phyloP scores from a whole-genome alignment of 2,888 invertebrate genomes.

The Pseudeuparius sepicola region DNA sequence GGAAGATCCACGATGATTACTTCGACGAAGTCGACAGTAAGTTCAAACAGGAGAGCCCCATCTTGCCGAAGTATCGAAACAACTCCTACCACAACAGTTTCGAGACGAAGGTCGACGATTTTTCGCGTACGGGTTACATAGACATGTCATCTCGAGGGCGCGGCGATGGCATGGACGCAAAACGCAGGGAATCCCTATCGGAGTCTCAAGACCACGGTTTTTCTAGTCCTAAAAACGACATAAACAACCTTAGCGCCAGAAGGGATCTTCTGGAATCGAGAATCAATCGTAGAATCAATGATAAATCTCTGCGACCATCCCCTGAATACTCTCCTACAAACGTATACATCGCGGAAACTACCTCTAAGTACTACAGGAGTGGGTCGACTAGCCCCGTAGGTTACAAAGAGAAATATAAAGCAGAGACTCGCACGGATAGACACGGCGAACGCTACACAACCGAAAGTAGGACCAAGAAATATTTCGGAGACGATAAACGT shows the following conservation, averaged over 20 bases:
- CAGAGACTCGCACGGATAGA: conserved; percentile 44
- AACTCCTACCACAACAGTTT: conserved; percentile 41
- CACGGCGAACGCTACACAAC: conserved; percentile 39
- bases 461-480: conserved; percentile 40
- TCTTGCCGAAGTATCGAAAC: conserved; percentile 52
- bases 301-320: conserved; percentile 36
- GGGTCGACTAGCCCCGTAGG: conserved; percentile 46
- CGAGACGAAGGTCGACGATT: conserved; percentile 39
- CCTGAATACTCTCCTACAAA: conserved; percentile 36
- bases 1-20: conserved; percentile 41
- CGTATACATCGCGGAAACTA: conserved; percentile 46
- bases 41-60: conserved; percentile 43
- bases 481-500: conserved; percentile 31
- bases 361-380: conserved; percentile 45
- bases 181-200: conserved; percentile 43
- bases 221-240: conserved; percentile 41
- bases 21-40: conserved; percentile 39
- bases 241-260: conserved; percentile 57
- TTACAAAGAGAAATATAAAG: conserved; percentile 43
- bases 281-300: conserved; percentile 48
- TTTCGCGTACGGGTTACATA: conserved; percentile 35
- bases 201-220: conserved; percentile 31
- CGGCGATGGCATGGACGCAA: conserved; percentile 58
- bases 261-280: conserved; percentile 67
- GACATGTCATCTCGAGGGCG: conserved; percentile 47